These are phyloP conservation scores for Macrotis lagotis DNA, from an alignment of 2,113 vertebrate species.

Conservation along the genomic window DNA sequence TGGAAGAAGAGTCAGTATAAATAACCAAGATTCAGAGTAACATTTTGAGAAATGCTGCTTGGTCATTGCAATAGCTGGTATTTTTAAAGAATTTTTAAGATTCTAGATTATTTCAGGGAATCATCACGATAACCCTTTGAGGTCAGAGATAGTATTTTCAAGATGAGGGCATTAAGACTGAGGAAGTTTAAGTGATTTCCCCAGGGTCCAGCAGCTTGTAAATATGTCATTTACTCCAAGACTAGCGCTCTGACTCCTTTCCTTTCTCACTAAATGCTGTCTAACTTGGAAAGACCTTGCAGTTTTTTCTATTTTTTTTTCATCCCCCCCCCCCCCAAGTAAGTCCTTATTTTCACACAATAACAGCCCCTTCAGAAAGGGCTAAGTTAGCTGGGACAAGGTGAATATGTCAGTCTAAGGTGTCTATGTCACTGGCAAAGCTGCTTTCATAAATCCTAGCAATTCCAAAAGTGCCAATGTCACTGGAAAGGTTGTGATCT, in stretches of 20 bases:
- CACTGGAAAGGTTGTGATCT: neutral
- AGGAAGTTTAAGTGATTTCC: neutral
- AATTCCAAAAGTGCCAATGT: constrained; percentile 32
- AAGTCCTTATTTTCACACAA: constrained; percentile 46
- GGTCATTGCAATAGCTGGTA: neutral
- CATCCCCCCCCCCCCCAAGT: neutral
- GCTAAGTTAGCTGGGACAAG: neutral
- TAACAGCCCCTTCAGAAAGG: constrained; percentile 56
- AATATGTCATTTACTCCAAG: neutral
- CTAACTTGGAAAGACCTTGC: constrained; percentile 51
- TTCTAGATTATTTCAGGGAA: neutral
- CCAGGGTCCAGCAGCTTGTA: neutral
- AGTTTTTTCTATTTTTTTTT: neutral
- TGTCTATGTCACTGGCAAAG: constrained; percentile 54
- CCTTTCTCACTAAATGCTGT: neutral
- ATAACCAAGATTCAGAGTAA: constrained; percentile 7
- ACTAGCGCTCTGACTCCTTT: neutral
- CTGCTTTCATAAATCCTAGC: constrained; percentile 53
- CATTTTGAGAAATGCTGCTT: neutral
- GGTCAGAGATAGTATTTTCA: neutral
- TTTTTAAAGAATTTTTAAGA: neutral
- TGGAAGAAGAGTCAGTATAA: constrained; percentile 44
- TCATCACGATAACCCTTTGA: neutral
- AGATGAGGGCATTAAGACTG: neutral
- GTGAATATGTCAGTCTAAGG: constrained; percentile 52